phyloP scores from a whole-genome alignment of 2,888 invertebrate species.

The Dendrolimus houi region DNA sequence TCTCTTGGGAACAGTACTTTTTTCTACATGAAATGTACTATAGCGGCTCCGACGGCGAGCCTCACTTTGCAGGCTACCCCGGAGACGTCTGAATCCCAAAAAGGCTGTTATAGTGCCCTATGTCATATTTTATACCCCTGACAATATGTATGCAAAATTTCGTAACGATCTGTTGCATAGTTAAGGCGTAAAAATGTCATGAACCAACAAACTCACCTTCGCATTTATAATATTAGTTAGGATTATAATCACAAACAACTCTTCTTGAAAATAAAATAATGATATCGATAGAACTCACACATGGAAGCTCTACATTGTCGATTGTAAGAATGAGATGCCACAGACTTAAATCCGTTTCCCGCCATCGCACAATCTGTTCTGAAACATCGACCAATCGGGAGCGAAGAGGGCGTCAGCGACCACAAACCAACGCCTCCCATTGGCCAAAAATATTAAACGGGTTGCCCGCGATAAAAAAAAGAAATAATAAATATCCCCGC shows the following conservation, averaged over 20 bases:
- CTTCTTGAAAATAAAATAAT: slow-evolving; percentile 10
- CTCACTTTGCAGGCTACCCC: too few relatives aligned
- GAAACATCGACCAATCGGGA: slow-evolving; percentile 48
- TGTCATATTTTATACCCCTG: too few relatives aligned
- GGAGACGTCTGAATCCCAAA: too few relatives aligned
- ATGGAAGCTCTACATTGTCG: slow-evolving; percentile 23
- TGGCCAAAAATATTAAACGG: slow-evolving; percentile 66
- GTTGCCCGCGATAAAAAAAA: slow-evolving; percentile 63
- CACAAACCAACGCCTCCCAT: slow-evolving; percentile 36
- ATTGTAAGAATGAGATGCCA: slow-evolving; percentile 69
- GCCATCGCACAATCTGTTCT: slow-evolving; percentile 69
- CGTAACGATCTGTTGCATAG: too few relatives aligned
- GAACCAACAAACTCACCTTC: too few relatives aligned
- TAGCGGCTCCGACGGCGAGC: too few relatives aligned
- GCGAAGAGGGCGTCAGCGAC: slow-evolving; percentile 55
- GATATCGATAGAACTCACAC: slow-evolving; percentile 18
- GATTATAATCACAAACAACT: background rate
- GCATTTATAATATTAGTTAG: too few relatives aligned
- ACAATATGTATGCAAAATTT: background rate
- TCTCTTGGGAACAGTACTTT: too few relatives aligned
- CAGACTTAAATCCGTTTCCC: slow-evolving; percentile 69
- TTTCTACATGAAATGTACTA: too few relatives aligned
- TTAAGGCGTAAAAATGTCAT: too few relatives aligned
- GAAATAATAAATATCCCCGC: slow-evolving; percentile 26
- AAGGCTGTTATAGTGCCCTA: too few relatives aligned